Base-by-base conservation (phyloP, 2,797 vertebrate species). In the Decapterus maruadsi region DNA sequence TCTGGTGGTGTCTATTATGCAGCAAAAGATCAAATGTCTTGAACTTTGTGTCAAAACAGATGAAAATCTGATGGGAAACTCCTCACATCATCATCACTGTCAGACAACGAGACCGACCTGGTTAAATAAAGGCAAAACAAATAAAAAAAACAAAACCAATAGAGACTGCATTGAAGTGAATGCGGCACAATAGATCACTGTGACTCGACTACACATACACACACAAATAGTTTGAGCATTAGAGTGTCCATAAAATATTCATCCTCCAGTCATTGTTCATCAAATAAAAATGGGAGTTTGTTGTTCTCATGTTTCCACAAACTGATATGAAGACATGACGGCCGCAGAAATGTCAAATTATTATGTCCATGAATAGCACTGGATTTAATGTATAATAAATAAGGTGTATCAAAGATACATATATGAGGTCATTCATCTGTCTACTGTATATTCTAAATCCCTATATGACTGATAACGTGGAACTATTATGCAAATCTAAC, bases 1-100 rank as follows among this genome's bases (percentile, higher is more conserved):
- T 34, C 4, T 34, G 31, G 4, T 5, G 4, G 31, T 34, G 6
- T 69, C 46, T 17, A 5, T 26, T 63, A 53, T 0, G 13, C 16
- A 62, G 45, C 63, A 71, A 43, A 71, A 40, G 71, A 73, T 78
- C 46, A 62, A 66, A 69, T 40, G 3, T 67, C 38, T 16, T 71
- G n/a, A 80, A 72, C 60, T 76, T 63, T 76, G 54, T 42, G 20
- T 78, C 60, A 55, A 63, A 75, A 36, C 42, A 13, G 40, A 69
- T 64, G 8, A 61, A 62, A 76, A 66, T 56, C 42, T 29, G 42
- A 56, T 13, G 4, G 59, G 59, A 65, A 57, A 26, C 56, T 12
- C 51, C 2, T 22, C 38, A 0, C 56, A 19, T 48, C 20, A 51
- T 55, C 60, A 34, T 14, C 0, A 2, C 45, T 65, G 29, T 64